These are phyloP conservation scores for Melanotus villosus DNA, from an alignment of 2,888 invertebrate species.

Conservation along the genomic window DNA sequence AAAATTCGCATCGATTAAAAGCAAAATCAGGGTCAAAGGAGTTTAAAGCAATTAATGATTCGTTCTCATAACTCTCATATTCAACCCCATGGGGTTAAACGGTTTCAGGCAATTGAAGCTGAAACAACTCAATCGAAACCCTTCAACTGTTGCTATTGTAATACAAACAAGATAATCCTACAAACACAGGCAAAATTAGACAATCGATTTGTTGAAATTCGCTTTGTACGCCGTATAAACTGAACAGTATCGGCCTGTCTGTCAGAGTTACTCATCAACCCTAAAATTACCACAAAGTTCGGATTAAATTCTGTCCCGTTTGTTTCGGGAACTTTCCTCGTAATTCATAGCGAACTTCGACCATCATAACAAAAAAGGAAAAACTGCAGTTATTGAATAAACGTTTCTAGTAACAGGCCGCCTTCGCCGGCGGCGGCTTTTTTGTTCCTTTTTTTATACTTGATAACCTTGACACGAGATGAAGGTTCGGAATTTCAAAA, in stretches of 20 bases:
- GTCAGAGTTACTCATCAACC: too few relatives aligned
- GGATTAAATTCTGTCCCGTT: too few relatives aligned
- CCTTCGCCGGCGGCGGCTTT: too few relatives aligned
- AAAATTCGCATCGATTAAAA: too few relatives aligned
- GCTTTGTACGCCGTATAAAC: background rate
- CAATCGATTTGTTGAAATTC: background rate
- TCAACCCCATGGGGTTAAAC: background rate
- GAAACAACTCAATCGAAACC: constrained; percentile 3
- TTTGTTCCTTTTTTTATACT: too few relatives aligned
- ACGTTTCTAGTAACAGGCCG: too few relatives aligned
- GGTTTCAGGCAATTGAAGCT: background rate
- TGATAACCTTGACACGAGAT: background rate
- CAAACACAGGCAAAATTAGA: background rate
- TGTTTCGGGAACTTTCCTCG: too few relatives aligned
- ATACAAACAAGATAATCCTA: constrained; percentile 3
- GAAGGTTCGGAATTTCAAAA: background rate
- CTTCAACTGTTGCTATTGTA: background rate
- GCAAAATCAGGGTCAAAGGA: too few relatives aligned
- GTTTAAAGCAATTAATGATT: too few relatives aligned
- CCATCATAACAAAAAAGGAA: background rate
- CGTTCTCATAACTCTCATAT: too few relatives aligned
- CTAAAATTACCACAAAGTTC: too few relatives aligned
- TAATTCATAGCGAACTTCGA: background rate
- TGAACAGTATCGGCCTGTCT: background rate
- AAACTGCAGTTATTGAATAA: too few relatives aligned